Evolutionary conservation across 2,888 invertebrate species (phyloP).

Genomic region (Mystacides longicornis): DNA sequence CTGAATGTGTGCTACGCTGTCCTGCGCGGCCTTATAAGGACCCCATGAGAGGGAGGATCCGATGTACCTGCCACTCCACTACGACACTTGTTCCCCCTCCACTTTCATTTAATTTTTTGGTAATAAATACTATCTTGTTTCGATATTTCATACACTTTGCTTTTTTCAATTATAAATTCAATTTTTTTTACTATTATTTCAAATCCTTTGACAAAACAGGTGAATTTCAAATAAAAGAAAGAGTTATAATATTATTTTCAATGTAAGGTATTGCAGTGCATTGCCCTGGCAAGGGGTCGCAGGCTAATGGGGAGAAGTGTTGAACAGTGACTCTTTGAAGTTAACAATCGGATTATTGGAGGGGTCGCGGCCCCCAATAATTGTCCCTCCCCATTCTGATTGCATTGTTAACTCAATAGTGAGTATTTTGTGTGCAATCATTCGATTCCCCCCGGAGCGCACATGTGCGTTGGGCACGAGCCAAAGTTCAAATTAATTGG

Average conservation of each 20-base stretch:
- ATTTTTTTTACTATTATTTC: not conserved
- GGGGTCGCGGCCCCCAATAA: not conserved
- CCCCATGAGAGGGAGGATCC: constrained; percentile 13
- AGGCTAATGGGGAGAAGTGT: not conserved
- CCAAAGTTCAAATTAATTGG: too few species aligned
- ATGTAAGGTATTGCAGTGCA: not conserved
- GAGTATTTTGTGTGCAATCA: not conserved
- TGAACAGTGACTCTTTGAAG: not conserved
- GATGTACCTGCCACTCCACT: constrained; percentile 33
- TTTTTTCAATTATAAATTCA: not conserved
- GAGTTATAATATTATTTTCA: not conserved
- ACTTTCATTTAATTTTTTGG: not conserved
- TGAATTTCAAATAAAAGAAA: constrained; percentile 1
- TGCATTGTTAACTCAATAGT: constrained; percentile 4
- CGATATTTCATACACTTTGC: too few species aligned
- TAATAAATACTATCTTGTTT: not conserved
- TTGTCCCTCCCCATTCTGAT: not conserved
- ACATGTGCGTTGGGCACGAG: constrained; percentile 5
- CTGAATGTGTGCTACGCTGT: constrained; percentile 13
- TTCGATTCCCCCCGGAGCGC: not conserved
- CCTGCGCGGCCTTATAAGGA: constrained; percentile 15
- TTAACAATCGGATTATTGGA: not conserved
- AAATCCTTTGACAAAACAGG: constrained; percentile 3
- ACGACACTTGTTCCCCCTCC: constrained; percentile 1
- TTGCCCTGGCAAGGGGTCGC: not conserved